phyloP scores from a whole-genome alignment of 1,140 invertebrate species.

The Galleria mellonella region DNA sequence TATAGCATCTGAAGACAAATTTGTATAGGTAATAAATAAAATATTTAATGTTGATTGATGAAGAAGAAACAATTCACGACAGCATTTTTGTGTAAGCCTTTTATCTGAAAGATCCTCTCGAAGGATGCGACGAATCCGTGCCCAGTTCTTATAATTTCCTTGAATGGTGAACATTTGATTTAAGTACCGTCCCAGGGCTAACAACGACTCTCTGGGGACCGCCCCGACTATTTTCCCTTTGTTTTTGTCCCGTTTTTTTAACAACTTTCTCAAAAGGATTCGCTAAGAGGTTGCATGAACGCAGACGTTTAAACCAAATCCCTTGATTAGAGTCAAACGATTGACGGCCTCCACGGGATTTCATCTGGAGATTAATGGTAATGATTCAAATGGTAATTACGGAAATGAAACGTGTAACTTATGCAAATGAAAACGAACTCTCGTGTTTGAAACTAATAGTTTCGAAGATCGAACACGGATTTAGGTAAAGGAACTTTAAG shows the following conservation, averaged over 20 bases:
- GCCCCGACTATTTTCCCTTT: constrained; percentile 66
- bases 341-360: constrained; percentile 37
- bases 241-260: constrained; percentile 57
- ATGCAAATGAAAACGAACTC: constrained; percentile 40
- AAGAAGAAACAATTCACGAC: constrained; percentile 29
- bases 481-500: constrained; percentile 3
- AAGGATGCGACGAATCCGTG: constrained; percentile 33
- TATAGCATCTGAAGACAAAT: no score
- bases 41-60: constrained; percentile 10
- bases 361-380: constrained; percentile 38
- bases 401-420: constrained; percentile 44
- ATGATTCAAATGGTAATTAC: constrained; percentile 48
- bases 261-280: constrained; percentile 53
- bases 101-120: constrained; percentile 32
- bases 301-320: constrained; percentile 44
- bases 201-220: constrained; percentile 49
- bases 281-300: constrained; percentile 30
- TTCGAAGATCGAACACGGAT: constrained; percentile 18
- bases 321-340: constrained; percentile 41
- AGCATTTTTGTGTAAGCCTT: constrained; percentile 33
- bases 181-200: constrained; percentile 63
- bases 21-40: no score
- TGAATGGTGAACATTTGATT: constrained; percentile 67
- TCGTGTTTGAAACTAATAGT: constrained; percentile 30
- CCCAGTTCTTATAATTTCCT: constrained; percentile 65